phyloP scores from a whole-genome alignment of 2,797 vertebrate genomes.

The Hipposideros larvatus region DNA sequence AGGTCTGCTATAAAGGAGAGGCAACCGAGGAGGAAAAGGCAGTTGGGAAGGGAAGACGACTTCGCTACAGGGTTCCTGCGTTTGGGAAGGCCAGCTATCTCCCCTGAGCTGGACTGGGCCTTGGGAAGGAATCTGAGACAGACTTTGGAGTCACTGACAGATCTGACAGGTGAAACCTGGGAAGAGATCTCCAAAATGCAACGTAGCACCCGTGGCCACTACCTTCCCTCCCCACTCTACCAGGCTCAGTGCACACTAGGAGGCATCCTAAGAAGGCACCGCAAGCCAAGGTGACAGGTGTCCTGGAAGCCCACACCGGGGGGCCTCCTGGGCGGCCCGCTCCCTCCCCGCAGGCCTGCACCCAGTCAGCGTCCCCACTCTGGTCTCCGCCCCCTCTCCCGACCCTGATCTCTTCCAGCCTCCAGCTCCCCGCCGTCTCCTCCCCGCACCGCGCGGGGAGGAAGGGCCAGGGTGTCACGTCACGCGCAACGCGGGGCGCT shows the following conservation, averaged over 20 bases:
- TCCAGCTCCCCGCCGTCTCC: fast-evolving
- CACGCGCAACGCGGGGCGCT: fast-evolving
- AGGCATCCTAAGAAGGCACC: background rate
- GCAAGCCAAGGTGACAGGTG: background rate
- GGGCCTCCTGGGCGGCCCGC: too few species aligned
- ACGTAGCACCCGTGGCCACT: too few species aligned
- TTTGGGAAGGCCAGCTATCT: too few species aligned
- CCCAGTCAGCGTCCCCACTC: background rate
- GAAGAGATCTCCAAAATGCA: too few species aligned
- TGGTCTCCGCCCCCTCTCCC: background rate
- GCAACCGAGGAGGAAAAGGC: background rate
- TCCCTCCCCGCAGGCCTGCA: background rate
- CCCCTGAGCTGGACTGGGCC: too few species aligned
- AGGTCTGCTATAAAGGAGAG: background rate
- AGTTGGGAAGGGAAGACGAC: background rate
- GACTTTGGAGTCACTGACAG: too few species aligned
- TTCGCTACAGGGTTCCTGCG: background rate
- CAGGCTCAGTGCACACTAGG: too few species aligned
- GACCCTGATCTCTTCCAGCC: fast-evolving
- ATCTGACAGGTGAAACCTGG: too few species aligned
- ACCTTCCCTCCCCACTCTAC: too few species aligned
- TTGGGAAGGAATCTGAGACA: too few species aligned
- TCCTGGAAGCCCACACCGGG: background rate
- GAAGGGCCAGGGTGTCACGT: fast-evolving
- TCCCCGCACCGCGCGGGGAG: fast-evolving